Conservation (phyloP, 2,797 vertebrate genomes). For the Pantherophis vulpinus region DNA sequence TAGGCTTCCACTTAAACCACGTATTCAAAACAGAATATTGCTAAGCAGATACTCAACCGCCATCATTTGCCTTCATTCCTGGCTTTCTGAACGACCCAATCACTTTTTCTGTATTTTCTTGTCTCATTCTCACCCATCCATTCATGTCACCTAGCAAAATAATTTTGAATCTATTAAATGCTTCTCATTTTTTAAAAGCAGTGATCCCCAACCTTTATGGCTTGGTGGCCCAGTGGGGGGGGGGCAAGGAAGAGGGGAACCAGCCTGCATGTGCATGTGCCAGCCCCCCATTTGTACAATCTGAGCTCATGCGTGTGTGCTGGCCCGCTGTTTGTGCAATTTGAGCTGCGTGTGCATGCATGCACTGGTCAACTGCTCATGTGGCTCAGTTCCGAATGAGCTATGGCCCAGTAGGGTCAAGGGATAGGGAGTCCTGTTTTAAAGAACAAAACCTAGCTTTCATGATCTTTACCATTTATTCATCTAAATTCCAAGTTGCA, state of each 20-base stretch:
- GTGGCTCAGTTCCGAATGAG: too few species aligned
- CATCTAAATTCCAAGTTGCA: not conserved
- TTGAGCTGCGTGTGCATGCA: accelerated
- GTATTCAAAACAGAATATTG: not conserved
- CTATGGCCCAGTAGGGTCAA: too few species aligned
- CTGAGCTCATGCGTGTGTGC: too few species aligned
- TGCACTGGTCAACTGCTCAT: too few species aligned
- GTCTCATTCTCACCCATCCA: not conserved
- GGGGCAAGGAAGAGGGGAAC: too few species aligned
- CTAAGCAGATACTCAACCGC: not conserved
- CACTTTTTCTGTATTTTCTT: not conserved
- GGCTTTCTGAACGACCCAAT: not conserved
- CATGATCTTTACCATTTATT: not conserved
- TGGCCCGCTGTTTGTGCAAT: too few species aligned
- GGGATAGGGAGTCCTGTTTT: not conserved
- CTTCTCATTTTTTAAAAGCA: not conserved
- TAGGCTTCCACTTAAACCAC: not conserved
- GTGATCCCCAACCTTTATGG: too few species aligned
- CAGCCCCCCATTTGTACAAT: too few species aligned
- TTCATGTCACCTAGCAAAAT: not conserved
- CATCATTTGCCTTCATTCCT: not conserved
- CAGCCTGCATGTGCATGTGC: too few species aligned
- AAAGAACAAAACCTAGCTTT: not conserved
- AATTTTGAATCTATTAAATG: not conserved
- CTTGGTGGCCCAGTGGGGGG: too few species aligned